Percentiles rank a stretch among this genome's conserved stretches.
Conservation (phyloP, 2,113 vertebrate species). For the Caranx melampygus region DNA sequence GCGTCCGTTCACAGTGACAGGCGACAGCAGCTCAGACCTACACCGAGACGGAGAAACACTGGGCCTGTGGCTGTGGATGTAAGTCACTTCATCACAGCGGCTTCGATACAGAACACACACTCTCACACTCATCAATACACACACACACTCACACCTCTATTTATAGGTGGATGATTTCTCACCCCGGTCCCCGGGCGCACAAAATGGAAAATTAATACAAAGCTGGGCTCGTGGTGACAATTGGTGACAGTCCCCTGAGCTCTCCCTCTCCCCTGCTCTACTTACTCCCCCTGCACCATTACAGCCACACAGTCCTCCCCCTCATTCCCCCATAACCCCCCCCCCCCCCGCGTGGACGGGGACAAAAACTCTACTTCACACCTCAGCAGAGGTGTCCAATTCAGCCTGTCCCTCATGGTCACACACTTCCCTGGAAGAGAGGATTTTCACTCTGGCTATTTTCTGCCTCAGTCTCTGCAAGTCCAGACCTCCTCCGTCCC, state of each 20-base stretch:
- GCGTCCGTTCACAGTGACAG: constrained; percentile 46
- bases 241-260: constrained; percentile 80
- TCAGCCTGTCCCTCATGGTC: constrained; percentile 78
- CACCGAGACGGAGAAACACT: constrained; percentile 42
- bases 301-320: constrained; percentile 49
- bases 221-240: constrained; percentile 78
- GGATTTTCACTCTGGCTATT: constrained; percentile 76
- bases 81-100: constrained; percentile 38
- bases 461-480: constrained; percentile 64
- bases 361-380: constrained; percentile 85
- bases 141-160: constrained; percentile 59
- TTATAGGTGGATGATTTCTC: constrained; percentile 76
- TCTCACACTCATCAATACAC: constrained; percentile 18
- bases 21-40: constrained; percentile 22
- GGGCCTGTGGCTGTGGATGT: constrained; percentile 26
- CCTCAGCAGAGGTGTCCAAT: constrained; percentile 84
- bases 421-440: constrained; percentile 61
- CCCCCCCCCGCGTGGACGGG: constrained; percentile 59
- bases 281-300: constrained; percentile 69
- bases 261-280: constrained; percentile 59
- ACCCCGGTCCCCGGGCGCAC: constrained; percentile 61
- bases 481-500: constrained; percentile 55
- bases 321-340: constrained; percentile 64
- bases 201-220: constrained; percentile 80
- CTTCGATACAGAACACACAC: constrained; percentile 24